These are phyloP conservation scores for Onthophagus taurus DNA, from an alignment of 1,140 invertebrate species.

Conservation along the genomic window DNA sequence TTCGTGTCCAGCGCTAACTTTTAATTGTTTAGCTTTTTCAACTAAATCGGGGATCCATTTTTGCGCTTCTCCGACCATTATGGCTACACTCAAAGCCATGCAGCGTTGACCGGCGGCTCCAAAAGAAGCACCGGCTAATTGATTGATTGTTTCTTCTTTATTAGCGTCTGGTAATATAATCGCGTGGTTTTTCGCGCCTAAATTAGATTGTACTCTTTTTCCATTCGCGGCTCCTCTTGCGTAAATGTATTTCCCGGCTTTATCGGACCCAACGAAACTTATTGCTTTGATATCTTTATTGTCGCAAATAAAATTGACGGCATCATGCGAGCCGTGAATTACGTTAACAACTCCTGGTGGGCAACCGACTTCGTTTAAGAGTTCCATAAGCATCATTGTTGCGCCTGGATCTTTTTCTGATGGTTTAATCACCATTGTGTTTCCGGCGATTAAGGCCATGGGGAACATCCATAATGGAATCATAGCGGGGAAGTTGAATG, in stretches of 20 bases:
- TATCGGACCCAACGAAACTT: conserved; percentile 96
- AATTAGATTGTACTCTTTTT: conserved; percentile 96
- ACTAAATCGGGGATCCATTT: conserved; percentile 93
- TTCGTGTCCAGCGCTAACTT: conserved; percentile 88
- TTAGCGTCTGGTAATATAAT: conserved; percentile 95
- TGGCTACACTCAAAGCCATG: conserved; percentile 95
- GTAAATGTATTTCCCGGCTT: conserved; percentile 95
- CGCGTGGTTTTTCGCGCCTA: conserved; percentile 99
- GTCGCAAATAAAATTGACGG: conserved; percentile 97
- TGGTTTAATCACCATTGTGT: conserved; percentile 72
- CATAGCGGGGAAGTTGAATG: conserved; percentile 98
- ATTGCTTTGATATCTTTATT: conserved; percentile 93
- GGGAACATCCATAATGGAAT: conserved; percentile 99
- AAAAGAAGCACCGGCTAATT: conserved; percentile 92
- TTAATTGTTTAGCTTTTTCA: conserved; percentile 75
- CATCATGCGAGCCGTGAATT: conserved; percentile 88
- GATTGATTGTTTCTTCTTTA: conserved; percentile 91
- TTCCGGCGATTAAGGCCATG: conserved; percentile 83
- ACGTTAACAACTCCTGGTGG: conserved; percentile 90
- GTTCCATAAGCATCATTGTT: conserved; percentile 86
- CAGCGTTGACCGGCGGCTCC: conserved; percentile 91
- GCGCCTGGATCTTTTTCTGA: conserved; percentile 97
- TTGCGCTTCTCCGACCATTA: conserved; percentile 89
- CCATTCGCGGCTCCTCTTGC: conserved; percentile 71
- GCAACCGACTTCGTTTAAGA: conserved; percentile 82